Evolutionary conservation across 1,140 invertebrate species (phyloP), one percentile per base, ranked within the genome.

Genomic region (Zaprionus nigranus): DNA sequence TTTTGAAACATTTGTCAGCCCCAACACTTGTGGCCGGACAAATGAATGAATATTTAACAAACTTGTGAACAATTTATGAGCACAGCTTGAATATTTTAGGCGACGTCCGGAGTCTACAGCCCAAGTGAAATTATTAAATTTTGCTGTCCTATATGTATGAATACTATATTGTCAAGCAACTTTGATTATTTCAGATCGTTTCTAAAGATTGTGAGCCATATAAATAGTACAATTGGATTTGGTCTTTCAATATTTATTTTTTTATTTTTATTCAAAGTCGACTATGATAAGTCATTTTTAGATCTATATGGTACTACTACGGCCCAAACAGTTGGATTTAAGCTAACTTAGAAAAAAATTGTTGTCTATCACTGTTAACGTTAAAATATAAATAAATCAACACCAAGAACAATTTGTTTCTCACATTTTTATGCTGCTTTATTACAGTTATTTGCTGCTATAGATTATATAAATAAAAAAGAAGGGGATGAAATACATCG

Each of bases 31-130:
- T 46, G 7, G n/a, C 40, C 7, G n/a, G 40, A 46, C 15, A 46
- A 17, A 9, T 78, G 71, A 79, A 84, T 88, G 84, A 90, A 88
- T 88, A 90, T 88, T 88, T 88, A 90, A 90, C 78, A 65, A 84
- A 81, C 75, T 76, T 90, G 78, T 84, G 71, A 62, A 75, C 57
- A 88, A 78, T 81, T 87, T 70, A 78, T 64, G 40, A 43, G n/a
- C n/a, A 43, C n/a, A 17, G 40, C 13, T 43, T 43, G 40, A 43
- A 43, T 43, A 17, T 43, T 43, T 43, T 17, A n/a, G n/a, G 15
- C 6, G n/a, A 17, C 15, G 17, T 2, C 7, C 6, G 9, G 36
- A 15, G 13, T 38, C 13, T 3, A 38, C 36, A 38, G 4, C 13
- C 36, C 13, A 15, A 15, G 13, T 5, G 36, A 15, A 36, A 38